phyloP scores from a whole-genome alignment of 2,888 invertebrate genomes.

The Pelosia muscerda region DNA sequence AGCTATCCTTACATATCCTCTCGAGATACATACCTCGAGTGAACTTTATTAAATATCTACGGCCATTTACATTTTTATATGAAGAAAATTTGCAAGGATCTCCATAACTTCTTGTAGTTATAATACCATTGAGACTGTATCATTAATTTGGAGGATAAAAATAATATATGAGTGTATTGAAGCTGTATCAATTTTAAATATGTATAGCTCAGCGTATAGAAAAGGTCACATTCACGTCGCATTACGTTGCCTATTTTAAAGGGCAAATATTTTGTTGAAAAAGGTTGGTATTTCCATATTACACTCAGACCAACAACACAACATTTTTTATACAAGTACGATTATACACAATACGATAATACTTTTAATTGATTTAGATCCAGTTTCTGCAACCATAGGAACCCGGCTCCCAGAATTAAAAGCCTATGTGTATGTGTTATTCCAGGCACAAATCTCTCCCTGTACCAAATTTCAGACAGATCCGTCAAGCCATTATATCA shows the following conservation, averaged over 20 bases:
- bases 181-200: constrained; percentile 31
- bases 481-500: too few species aligned
- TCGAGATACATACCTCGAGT: constrained; percentile 52
- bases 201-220: constrained; percentile 9
- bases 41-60: constrained; percentile 56
- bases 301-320: neutral
- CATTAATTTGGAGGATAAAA: constrained; percentile 28
- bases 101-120: constrained; percentile 29
- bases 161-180: constrained; percentile 24
- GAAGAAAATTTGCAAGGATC: constrained; percentile 39
- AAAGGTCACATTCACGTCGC: too few species aligned
- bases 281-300: neutral
- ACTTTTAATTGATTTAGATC: too few species aligned
- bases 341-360: too few species aligned
- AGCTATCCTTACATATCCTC: constrained; percentile 62
- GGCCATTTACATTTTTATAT: constrained; percentile 48
- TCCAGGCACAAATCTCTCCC: too few species aligned
- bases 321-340: too few species aligned
- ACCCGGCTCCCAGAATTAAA: too few species aligned
- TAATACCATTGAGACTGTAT: constrained; percentile 19
- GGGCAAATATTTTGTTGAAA: neutral
- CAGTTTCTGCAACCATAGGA: too few species aligned
- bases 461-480: too few species aligned
- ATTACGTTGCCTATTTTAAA: neutral
- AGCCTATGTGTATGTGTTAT: too few species aligned